These are phyloP conservation scores for Eucriotettix oculatus DNA, from an alignment of 2,888 invertebrate species.

Conservation along the genomic window DNA sequence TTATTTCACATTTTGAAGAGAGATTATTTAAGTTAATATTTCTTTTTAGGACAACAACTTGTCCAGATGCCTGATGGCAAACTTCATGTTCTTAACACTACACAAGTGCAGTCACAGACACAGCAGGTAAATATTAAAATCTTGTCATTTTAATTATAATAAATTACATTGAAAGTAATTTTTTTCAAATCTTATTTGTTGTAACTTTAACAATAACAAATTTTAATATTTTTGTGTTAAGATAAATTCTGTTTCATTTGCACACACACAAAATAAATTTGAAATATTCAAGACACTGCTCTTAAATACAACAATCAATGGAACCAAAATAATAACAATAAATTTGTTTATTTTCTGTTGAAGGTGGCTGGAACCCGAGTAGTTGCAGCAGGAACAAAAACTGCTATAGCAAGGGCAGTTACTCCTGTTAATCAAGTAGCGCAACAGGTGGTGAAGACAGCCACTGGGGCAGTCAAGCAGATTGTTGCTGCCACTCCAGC, in stretches of 20 bases:
- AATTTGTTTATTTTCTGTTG: not conserved
- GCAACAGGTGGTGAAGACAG: conserved; percentile 22
- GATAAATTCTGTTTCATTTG: no score
- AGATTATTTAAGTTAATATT: no score
- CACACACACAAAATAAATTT: no score
- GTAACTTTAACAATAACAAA: no score
- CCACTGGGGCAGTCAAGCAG: conserved; percentile 17
- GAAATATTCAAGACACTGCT: no score
- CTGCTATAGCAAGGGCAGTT: conserved; percentile 12
- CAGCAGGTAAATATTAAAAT: conserved; percentile 9
- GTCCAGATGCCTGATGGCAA: conserved; percentile 89
- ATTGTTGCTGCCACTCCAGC: conserved; percentile 13
- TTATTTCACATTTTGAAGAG: not conserved
- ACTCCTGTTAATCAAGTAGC: conserved; percentile 16
- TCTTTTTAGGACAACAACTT: conserved; percentile 51
- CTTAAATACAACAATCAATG: no score
- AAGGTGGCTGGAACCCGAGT: conserved; percentile 3
- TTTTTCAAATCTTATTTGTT: no score
- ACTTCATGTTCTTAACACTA: conserved; percentile 62
- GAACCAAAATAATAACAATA: no score
- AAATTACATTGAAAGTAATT: no score
- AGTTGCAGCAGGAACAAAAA: conserved; percentile 4
- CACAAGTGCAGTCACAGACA: conserved; percentile 27
- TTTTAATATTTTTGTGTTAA: no score
- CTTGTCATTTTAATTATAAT: not conserved